Evolutionary conservation across 2,888 invertebrate genomes (phyloP).

Genomic region (Dolichopus griseipennis): DNA sequence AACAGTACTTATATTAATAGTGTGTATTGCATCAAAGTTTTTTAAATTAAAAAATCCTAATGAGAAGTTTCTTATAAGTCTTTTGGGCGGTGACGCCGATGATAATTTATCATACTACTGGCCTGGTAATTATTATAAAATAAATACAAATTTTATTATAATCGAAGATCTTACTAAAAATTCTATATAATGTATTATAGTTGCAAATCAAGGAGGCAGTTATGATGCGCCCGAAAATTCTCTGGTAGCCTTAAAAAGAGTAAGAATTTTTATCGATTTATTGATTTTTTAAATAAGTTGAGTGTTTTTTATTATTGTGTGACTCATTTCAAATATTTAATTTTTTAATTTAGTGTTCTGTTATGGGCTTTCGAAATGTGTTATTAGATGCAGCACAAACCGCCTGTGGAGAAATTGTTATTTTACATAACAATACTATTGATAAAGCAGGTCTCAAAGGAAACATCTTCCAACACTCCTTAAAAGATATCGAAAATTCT

Average conservation of each 20-base stretch:
- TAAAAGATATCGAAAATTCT: conserved; percentile 36
- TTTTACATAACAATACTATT: conserved; percentile 35
- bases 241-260: conserved; percentile 36
- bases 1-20: conserved; percentile 34
- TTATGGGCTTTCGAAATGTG: conserved; percentile 39
- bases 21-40: conserved; percentile 41
- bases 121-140: conserved; percentile 17
- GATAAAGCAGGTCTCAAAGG: conserved; percentile 35
- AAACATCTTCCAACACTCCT: conserved; percentile 30
- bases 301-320: neutral
- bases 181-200: conserved; percentile 23
- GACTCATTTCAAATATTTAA: neutral
- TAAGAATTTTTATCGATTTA: conserved; percentile 8
- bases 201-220: conserved; percentile 40
- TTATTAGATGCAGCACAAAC: conserved; percentile 39
- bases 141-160: too few species aligned
- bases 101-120: conserved; percentile 36
- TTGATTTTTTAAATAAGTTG: neutral
- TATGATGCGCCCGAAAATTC: conserved; percentile 44
- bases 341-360: conserved; percentile 31
- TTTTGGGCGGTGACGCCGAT: conserved; percentile 34
- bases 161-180: too few species aligned
- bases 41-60: conserved; percentile 39
- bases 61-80: conserved; percentile 34
- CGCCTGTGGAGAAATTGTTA: conserved; percentile 38